These are phyloP conservation scores for Frieseomelitta varia DNA, from an alignment of 1,140 invertebrate genomes.

Conservation along the genomic window DNA sequence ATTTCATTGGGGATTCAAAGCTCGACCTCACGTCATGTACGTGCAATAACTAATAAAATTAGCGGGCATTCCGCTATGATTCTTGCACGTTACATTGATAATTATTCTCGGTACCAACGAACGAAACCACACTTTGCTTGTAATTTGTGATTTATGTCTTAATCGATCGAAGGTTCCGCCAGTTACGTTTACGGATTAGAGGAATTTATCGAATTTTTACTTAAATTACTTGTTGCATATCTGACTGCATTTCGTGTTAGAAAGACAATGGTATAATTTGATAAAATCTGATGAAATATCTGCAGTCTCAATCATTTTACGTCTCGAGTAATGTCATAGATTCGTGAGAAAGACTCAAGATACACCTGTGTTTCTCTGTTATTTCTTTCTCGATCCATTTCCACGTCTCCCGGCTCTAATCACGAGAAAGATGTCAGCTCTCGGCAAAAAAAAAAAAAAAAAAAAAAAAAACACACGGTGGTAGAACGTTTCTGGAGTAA, in stretches of 20 bases:
- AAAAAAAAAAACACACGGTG: no score
- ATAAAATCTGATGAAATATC: no score
- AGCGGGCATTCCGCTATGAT: not conserved
- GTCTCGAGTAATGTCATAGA: not conserved
- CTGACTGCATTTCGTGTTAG: no score
- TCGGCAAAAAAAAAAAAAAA: no score
- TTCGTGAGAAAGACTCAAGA: not conserved
- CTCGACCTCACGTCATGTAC: no score
- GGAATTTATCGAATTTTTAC: no score
- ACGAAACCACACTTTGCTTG: not conserved
- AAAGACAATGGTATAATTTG: no score
- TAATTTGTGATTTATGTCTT: not conserved
- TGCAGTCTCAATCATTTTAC: no score
- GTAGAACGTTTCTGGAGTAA: not conserved
- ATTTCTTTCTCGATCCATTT: not conserved
- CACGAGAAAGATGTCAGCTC: not conserved
- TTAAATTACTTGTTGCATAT: no score
- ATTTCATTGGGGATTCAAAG: constrained; percentile 33
- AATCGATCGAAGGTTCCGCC: not conserved
- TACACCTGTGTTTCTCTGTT: not conserved
- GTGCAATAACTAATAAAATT: constrained; percentile 10
- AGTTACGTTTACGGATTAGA: no score
- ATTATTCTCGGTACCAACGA: not conserved
- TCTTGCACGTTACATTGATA: not conserved
- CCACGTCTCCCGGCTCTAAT: not conserved